These are phyloP conservation scores for Crocidura indochinensis DNA, from an alignment of 2,797 vertebrate genomes.

Conservation along the genomic window DNA sequence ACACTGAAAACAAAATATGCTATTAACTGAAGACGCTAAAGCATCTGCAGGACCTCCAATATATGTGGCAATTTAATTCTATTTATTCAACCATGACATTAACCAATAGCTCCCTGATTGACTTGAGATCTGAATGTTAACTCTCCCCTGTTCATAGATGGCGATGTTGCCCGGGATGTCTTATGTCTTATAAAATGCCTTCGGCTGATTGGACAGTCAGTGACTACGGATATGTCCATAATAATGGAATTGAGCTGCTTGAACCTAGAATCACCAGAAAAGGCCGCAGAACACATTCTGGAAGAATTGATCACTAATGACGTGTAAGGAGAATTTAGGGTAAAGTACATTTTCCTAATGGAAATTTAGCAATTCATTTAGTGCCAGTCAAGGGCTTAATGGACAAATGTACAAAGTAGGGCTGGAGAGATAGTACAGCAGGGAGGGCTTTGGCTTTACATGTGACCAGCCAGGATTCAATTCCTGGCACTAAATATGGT, in stretches of 20 bases:
- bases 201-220: constrained; percentile 93
- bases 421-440: too few species aligned
- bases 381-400: constrained; percentile 32
- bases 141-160: constrained; percentile 90
- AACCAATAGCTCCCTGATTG: not conserved
- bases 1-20: not conserved
- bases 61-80: not conserved
- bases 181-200: constrained; percentile 96
- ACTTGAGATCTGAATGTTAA: constrained; percentile 45
- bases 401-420: not conserved
- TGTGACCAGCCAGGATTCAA: too few species aligned
- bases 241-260: constrained; percentile 96
- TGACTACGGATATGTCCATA: constrained; percentile 94
- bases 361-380: constrained; percentile 53
- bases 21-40: not conserved
- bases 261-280: constrained; percentile 95
- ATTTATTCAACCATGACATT: not conserved
- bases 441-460: too few species aligned
- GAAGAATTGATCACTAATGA: constrained; percentile 95
- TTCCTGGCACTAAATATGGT: too few species aligned
- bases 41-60: constrained; percentile 8
- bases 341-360: constrained; percentile 77
- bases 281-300: constrained; percentile 95
- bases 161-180: constrained; percentile 93
- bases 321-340: constrained; percentile 91